A percentile compares a stretch with the other conserved stretches of the same genome.
These are phyloP conservation scores for Holacanthus passer DNA, from an alignment of 2,113 vertebrate species.

Conservation along the genomic window DNA sequence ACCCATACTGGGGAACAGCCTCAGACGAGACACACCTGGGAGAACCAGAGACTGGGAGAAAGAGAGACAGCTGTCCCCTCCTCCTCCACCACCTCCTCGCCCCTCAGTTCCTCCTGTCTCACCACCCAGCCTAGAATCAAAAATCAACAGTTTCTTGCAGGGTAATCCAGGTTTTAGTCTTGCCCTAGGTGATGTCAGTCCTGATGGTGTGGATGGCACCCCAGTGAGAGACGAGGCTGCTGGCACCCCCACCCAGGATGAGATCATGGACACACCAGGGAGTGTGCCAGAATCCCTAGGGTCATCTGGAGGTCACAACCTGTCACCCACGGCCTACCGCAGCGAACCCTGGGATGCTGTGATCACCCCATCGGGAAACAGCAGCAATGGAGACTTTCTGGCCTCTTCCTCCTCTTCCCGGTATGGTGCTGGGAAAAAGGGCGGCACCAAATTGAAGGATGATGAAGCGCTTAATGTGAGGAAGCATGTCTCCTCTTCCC, in stretches of 20 bases:
- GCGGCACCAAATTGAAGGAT: conserved; percentile 65
- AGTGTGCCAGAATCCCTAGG: conserved; percentile 79
- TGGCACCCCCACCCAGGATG: conserved; percentile 96
- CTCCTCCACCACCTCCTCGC: conserved; percentile 74
- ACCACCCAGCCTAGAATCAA: conserved; percentile 94
- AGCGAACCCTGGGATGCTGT: conserved; percentile 84
- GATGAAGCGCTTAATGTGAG: conserved; percentile 80
- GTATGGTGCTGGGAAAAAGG: conserved; percentile 70
- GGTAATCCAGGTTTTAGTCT: conserved; percentile 96
- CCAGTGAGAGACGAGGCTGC: conserved; percentile 95
- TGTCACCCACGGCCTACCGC: conserved; percentile 85
- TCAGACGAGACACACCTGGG: conserved; percentile 69
- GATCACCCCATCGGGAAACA: conserved; percentile 72
- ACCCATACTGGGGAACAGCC: conserved; percentile 73
- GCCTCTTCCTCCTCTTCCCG: conserved; percentile 64
- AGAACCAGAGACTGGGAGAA: conserved; percentile 75
- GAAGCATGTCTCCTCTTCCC: conserved; percentile 81
- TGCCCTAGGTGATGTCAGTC: conserved; percentile 79
- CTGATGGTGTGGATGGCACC: conserved; percentile 92
- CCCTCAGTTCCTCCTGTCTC: conserved; percentile 76
- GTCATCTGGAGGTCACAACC: conserved; percentile 71
- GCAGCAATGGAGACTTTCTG: conserved; percentile 70
- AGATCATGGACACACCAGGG: conserved; percentile 96
- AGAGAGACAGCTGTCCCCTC: conserved; percentile 65
- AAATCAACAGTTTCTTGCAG: conserved; percentile 98